These are phyloP conservation scores for Saccostrea glomerata DNA, from an alignment of 1,140 invertebrate species.

Conservation along the genomic window DNA sequence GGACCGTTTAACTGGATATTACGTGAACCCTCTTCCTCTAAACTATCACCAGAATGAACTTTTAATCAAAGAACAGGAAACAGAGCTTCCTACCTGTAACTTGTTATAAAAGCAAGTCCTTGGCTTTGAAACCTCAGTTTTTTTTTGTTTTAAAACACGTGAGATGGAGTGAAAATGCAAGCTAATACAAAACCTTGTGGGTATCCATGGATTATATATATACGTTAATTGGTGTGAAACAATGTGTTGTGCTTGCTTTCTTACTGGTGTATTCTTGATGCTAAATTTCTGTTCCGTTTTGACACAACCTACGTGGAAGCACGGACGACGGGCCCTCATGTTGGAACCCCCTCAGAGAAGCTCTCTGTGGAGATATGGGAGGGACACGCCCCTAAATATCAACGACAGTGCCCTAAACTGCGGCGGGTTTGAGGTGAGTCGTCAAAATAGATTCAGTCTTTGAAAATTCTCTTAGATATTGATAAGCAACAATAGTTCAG, in stretches of 20 bases:
- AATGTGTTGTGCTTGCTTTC: constrained; percentile 4
- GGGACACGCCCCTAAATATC: constrained; percentile 93
- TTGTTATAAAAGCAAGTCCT: neutral
- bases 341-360: constrained; percentile 95
- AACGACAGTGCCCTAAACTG: constrained; percentile 92
- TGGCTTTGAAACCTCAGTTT: neutral
- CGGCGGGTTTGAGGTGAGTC: constrained; percentile 85
- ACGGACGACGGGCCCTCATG: constrained; percentile 82
- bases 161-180: constrained; percentile 13
- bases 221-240: constrained; percentile 14
- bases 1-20: neutral
- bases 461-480: too few species aligned
- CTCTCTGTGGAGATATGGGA: constrained; percentile 96
- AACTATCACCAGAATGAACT: constrained; percentile 8
- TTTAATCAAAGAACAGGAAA: constrained; percentile 27
- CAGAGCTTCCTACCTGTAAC: neutral
- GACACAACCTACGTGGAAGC: neutral
- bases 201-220: constrained; percentile 25
- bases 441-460: neutral
- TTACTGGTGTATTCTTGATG: neutral
- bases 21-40: constrained; percentile 12
- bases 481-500: too few species aligned
- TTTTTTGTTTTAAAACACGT: neutral
- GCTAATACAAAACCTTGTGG: neutral
- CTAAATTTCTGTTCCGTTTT: neutral